Percentiles rank a stretch among this genome's conserved stretches.
phyloP scores from a whole-genome alignment of 2,113 vertebrate species.

The Dicaeum eximium region DNA sequence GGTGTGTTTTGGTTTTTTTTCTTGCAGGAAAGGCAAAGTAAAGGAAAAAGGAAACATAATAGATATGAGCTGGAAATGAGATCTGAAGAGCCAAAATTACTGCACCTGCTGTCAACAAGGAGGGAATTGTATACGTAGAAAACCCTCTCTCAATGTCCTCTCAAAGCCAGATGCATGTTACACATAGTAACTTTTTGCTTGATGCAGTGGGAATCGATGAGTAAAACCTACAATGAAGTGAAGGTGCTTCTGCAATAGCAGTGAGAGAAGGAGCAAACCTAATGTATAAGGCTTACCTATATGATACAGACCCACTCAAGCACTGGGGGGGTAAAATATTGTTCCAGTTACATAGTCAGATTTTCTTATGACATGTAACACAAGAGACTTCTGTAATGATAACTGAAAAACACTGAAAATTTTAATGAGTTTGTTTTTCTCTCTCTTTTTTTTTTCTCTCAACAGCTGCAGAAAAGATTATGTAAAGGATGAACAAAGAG shows the following conservation, averaged over 20 bases:
- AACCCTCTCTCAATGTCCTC: background rate
- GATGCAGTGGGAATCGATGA: background rate
- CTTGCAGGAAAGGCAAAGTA: background rate
- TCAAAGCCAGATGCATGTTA: background rate
- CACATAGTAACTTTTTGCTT: background rate
- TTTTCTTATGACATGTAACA: background rate
- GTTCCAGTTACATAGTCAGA: background rate
- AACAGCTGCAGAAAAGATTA: background rate
- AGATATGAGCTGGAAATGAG: background rate
- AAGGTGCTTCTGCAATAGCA: background rate
- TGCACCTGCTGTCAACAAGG: background rate
- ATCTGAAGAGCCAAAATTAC: background rate
- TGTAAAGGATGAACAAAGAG: background rate
- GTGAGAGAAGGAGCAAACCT: background rate
- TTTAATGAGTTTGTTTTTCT: background rate
- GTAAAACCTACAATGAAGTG: background rate
- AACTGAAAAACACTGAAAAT: background rate
- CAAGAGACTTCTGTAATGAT: background rate
- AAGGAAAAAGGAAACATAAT: background rate
- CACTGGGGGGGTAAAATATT: accelerated
- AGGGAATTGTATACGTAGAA: background rate
- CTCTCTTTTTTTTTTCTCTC: accelerated
- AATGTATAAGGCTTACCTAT: background rate
- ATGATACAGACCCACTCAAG: background rate
- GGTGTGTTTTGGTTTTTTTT: no score